Conservation (phyloP, 1,140 invertebrate genomes). For the Whitmania pigra region DNA sequence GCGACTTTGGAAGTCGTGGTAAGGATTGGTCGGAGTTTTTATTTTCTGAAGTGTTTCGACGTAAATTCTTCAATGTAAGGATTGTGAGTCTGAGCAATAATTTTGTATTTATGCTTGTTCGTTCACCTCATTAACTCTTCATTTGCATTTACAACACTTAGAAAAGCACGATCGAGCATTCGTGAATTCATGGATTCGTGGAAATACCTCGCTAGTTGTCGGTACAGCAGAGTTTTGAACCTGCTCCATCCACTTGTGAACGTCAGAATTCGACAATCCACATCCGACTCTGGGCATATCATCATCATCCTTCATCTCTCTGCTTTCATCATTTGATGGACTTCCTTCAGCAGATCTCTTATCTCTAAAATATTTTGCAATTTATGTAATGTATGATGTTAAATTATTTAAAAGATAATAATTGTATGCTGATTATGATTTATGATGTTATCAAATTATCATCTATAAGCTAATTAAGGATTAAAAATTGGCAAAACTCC, state of each 20-base stretch:
- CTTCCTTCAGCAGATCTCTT: conserved; percentile 14
- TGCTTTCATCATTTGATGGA: not conserved
- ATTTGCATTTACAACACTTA: too few species aligned
- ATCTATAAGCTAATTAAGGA: too few species aligned
- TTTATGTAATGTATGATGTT: not conserved
- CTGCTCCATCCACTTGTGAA: conserved; percentile 77
- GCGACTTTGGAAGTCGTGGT: not conserved
- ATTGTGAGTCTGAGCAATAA: too few species aligned
- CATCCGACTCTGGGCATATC: conserved; percentile 3
- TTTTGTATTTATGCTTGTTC: too few species aligned
- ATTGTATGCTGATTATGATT: too few species aligned
- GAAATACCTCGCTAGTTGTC: not conserved
- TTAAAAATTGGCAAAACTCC: too few species aligned
- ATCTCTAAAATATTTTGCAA: not conserved
- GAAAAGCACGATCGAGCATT: too few species aligned
- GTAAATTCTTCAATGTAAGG: too few species aligned
- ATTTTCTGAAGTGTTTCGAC: too few species aligned
- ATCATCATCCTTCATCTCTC: not conserved
- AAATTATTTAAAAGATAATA: too few species aligned
- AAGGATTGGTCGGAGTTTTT: not conserved
- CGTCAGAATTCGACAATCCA: conserved; percentile 48
- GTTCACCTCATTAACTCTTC: too few species aligned
- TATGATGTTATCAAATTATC: too few species aligned
- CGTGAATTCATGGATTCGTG: not conserved
- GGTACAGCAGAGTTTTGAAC: conserved; percentile 67